Evolutionary conservation across 2,113 vertebrate species (phyloP).

Genomic region (Cichladusa arquata): DNA sequence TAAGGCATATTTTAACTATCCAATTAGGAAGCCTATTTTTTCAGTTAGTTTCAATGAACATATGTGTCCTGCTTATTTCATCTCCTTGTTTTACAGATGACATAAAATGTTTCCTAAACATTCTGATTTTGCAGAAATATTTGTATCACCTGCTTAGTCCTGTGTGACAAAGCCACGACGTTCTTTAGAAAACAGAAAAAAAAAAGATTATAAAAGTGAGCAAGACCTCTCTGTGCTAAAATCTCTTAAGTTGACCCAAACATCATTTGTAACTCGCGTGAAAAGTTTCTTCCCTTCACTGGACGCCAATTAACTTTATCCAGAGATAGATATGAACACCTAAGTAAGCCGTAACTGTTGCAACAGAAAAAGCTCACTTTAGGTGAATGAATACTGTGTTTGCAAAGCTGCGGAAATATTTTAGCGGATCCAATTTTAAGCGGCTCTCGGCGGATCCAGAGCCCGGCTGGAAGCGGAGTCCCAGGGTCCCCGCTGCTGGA

Average conservation of each 20-base stretch:
- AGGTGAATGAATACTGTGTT: accelerated
- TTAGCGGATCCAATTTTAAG: accelerated
- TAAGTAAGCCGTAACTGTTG: neutral
- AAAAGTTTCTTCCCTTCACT: neutral
- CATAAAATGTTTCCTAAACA: neutral
- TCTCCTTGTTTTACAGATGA: neutral
- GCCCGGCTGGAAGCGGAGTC: neutral
- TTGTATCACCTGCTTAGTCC: neutral
- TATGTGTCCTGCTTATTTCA: neutral
- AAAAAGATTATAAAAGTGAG: neutral
- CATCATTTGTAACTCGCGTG: neutral
- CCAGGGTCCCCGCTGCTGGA: neutral
- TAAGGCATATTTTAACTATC: neutral
- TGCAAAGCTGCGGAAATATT: neutral
- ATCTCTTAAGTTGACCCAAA: neutral
- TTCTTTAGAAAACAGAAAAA: neutral
- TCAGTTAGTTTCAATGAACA: neutral
- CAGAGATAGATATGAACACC: neutral
- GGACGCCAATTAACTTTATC: neutral
- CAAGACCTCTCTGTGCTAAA: neutral
- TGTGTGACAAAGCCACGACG: neutral
- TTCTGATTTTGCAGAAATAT: neutral
- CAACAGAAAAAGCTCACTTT: neutral
- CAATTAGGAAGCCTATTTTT: neutral
- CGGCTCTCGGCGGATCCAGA: accelerated